These are phyloP conservation scores for Oryzias sinensis DNA, from an alignment of 2,797 vertebrate genomes.

Conservation along the genomic window DNA sequence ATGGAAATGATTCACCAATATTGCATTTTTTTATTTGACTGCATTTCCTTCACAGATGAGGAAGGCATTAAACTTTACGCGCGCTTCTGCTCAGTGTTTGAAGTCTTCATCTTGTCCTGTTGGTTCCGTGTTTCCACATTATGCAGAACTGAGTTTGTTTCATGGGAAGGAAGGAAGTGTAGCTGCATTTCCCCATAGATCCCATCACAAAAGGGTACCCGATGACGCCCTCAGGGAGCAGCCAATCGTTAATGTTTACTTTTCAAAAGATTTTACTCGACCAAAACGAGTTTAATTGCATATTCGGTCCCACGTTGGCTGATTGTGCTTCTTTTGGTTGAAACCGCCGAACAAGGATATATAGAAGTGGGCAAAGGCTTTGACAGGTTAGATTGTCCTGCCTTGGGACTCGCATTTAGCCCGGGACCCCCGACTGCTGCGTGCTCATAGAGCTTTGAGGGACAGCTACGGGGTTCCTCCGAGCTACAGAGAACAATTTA, in stretches of 20 bases:
- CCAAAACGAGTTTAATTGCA: slow-evolving; percentile 86
- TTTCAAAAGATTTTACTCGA: slow-evolving; percentile 72
- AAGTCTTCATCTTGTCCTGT: too few relatives aligned
- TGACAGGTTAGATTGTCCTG: slow-evolving; percentile 83
- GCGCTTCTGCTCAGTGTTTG: slow-evolving; percentile 4
- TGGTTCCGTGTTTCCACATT: background rate
- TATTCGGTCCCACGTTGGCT: slow-evolving; percentile 83
- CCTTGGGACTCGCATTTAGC: slow-evolving; percentile 76
- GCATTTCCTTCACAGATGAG: slow-evolving; percentile 12
- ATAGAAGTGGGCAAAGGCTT: slow-evolving; percentile 77
- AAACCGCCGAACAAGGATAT: slow-evolving; percentile 74
- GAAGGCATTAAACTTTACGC: background rate
- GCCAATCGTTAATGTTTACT: slow-evolving; percentile 73
- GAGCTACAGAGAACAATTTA: slow-evolving; percentile 86
- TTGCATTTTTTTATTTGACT: background rate
- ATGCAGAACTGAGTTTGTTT: slow-evolving; percentile 18
- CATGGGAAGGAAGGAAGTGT: slow-evolving; percentile 44
- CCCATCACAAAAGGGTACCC: slow-evolving; percentile 72
- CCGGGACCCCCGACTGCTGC: slow-evolving; percentile 74
- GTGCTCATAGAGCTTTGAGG: slow-evolving; percentile 83
- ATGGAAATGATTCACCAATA: background rate
- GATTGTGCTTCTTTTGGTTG: slow-evolving; percentile 80
- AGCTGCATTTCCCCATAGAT: slow-evolving; percentile 57
- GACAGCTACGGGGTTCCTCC: slow-evolving; percentile 82
- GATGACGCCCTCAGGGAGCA: slow-evolving; percentile 62